Conservation (phyloP, 2,797 vertebrate genomes). For the Myotis vivesi region DNA sequence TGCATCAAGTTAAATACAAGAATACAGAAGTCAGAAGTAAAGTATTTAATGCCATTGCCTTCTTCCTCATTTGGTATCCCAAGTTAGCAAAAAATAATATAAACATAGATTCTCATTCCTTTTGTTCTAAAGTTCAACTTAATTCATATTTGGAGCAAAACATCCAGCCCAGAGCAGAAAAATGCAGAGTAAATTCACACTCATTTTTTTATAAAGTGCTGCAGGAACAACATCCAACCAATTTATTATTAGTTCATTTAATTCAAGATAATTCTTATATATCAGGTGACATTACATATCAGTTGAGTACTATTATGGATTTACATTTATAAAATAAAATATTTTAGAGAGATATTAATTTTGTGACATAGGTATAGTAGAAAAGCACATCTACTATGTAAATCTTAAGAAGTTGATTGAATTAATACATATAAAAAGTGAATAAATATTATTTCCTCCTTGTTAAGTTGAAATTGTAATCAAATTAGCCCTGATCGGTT, state of each 20-base stretch:
- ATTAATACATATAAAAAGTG: conserved; percentile 8
- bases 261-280: conserved; percentile 2
- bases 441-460: background rate
- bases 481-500: background rate
- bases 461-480: conserved; percentile 1
- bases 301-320: background rate
- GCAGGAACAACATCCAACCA: background rate
- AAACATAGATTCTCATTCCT: background rate
- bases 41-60: background rate
- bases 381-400: background rate
- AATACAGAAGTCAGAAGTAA: conserved; percentile 1
- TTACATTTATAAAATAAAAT: background rate
- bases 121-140: background rate
- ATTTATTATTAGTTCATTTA: background rate
- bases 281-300: background rate
- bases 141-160: conserved; percentile 28
- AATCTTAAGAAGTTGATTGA: background rate
- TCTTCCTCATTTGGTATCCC: conserved; percentile 4
- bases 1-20: background rate
- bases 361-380: background rate
- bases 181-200: background rate
- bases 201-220: conserved; percentile 13
- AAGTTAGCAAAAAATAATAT: background rate
- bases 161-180: background rate
- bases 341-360: background rate